These are phyloP conservation scores for Micromesistius poutassou DNA, from an alignment of 2,797 vertebrate species.

Conservation along the genomic window DNA sequence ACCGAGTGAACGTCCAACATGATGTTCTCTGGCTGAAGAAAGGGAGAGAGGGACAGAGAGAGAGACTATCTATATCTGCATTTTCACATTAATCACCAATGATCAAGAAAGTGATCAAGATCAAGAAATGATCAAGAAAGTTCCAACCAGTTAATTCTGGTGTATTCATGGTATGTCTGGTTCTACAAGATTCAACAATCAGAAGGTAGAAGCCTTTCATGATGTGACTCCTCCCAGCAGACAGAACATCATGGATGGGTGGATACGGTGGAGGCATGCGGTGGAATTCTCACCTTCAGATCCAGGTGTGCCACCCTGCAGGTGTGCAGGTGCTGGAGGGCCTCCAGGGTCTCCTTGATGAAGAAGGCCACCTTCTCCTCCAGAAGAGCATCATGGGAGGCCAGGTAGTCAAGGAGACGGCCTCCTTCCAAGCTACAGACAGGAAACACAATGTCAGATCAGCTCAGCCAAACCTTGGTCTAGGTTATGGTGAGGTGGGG, in stretches of 20 bases:
- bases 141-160: too few species aligned
- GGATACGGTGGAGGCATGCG: background rate
- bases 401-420: slow-evolving; percentile 89
- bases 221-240: too few species aligned
- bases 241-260: background rate
- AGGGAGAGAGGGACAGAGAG: background rate
- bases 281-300: slow-evolving; percentile 82
- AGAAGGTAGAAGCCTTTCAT: too few species aligned
- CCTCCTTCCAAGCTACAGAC: slow-evolving; percentile 86
- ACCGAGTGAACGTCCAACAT: slow-evolving; percentile 88
- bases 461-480: background rate
- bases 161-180: too few species aligned
- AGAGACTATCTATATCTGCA: slow-evolving; percentile 50
- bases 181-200: too few species aligned
- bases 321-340: slow-evolving; percentile 93
- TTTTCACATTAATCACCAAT: background rate
- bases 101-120: too few species aligned
- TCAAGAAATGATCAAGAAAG: too few species aligned
- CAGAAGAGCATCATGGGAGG: slow-evolving; percentile 93
- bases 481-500: background rate
- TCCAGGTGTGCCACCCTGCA: slow-evolving; percentile 93
- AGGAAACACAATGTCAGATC: background rate
- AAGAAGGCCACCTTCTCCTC: slow-evolving; percentile 97
- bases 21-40: slow-evolving; percentile 90
- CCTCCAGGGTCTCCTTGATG: slow-evolving; percentile 89